Evolutionary conservation across 2,797 vertebrate genomes (phyloP), one percentile per base, ranked within the genome.

Genomic region (Euthynnus affinis): DNA sequence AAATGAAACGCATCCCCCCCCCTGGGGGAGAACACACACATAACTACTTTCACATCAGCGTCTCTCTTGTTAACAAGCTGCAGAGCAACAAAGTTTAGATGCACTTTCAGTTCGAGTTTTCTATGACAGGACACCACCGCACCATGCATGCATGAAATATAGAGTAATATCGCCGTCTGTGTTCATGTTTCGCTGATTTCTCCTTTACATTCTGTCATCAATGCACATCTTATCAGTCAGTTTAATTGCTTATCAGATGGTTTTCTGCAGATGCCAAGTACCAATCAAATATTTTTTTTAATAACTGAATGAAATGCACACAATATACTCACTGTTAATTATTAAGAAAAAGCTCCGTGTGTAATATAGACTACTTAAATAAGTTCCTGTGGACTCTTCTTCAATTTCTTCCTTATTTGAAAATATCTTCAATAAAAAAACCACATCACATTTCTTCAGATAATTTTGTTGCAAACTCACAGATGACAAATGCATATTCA

Each of bases 1-100:
- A n/a, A 87, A 81, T 71, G 22, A 87, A 83, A 85, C 17, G 0
- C 42, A 17, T 74, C 69, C 82, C 63, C 74, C 0, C n/a, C n/a
- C n/a, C n/a, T n/a, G n/a, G 4, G 40, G 70, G 84, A 83, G 55
- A 12, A n/a, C 49, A 7, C 6, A n/a, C 49, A 7, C 6, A 8
- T 10, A 63, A 42, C 62, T 52, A 48, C 77, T 68, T 65, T 83
- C 70, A 57, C 64, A 25, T 65, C 70, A 14, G 25, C 3, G 58
- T 48, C 58, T 63, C 61, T 66, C 57, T 27, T 14, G 58, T 59
- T 71, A 66, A 61, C 57, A 58, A 53, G 55, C 44, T 42, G 8
- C 14, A 25, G 10, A 46, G 52, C 4, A 27, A n/a, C n/a, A 6
- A 23, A 7, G 20, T 65, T 58, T 25, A 13, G 13, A 34, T 3